Evolutionary conservation across 2,888 invertebrate genomes (phyloP), one percentile per base, ranked within the genome.

Genomic region (Drosophila nr. perissopoda): DNA sequence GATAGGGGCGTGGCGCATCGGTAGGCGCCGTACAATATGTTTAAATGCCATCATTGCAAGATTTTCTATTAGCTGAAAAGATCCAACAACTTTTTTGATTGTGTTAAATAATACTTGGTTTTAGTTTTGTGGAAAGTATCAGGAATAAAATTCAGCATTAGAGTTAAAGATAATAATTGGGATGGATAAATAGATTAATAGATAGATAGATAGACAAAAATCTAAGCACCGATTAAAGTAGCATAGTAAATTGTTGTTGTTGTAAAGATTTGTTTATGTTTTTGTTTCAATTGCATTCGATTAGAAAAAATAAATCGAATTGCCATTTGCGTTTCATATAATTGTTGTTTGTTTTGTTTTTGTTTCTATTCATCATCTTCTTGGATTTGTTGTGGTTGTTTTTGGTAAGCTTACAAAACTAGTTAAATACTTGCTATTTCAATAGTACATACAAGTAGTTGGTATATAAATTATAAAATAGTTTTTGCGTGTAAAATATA

Each of bases 401-500:
- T 58, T 78, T 76, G 73, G 51, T 86, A 80, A 86, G 78, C 87
- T 88, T 83, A 85, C 66, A 81, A 87, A 89, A 87, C 90, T 90
- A 90, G 77, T 87, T 91, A 91, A 85, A 89, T 90, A 89, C 86
- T 90, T 82, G 87, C 84, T 90, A 87, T 88, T 80, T 86, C 71
- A 72, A 90, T 85, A 89, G 87, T 89, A 84, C 84, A 83, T 84
- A 84, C 87, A 84, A 78, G 89, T 89, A 89, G 56, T 56, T 56
- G 89, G 78, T 87, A 87, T 78, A 82, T 83, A 86, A 87, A 87
- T 82, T 87, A 87, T 90, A 87, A 87, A 87, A 90, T 87, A 87
- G 78, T 78, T 76, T 45, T 87, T 77, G 88, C 90, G 72, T 90
- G 90, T 86, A 84, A 90, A 87, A 83, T 90, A 87, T 87, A 89